Percentiles rank a stretch among this genome's conserved stretches.
Conservation (phyloP, 2,888 invertebrate species). For the Acleris emargana region DNA sequence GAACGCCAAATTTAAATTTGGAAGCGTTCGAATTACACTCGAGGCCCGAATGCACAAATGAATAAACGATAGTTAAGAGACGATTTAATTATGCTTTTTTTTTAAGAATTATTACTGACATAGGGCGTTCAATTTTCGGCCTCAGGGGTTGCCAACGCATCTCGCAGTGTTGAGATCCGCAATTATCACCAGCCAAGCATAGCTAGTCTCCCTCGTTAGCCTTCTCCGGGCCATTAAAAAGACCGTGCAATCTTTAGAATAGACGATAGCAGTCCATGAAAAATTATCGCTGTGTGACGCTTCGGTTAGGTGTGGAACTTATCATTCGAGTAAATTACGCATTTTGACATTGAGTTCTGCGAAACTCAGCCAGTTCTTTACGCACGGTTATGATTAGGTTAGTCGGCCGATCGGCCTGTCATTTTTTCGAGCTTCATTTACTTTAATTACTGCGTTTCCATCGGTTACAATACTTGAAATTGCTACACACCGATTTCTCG, state of each 20-base stretch:
- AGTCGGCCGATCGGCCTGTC: neutral
- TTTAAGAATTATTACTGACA: neutral
- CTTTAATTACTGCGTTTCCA: slow-evolving; percentile 29
- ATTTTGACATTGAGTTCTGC: too few relatives aligned
- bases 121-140: too few relatives aligned
- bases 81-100: neutral
- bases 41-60: slow-evolving; percentile 2
- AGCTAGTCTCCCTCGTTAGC: too few relatives aligned
- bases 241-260: too few relatives aligned
- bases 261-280: too few relatives aligned
- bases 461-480: slow-evolving; percentile 33
- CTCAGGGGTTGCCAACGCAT: too few relatives aligned
- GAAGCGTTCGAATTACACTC: neutral
- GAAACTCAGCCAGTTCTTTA: neutral
- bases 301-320: too few relatives aligned
- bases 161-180: too few relatives aligned
- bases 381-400: slow-evolving; percentile 3
- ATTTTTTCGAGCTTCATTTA: slow-evolving; percentile 18
- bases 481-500: slow-evolving; percentile 66
- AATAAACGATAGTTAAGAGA: slow-evolving; percentile 6
- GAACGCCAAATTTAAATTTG: slow-evolving; percentile 4
- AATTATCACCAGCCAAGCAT: too few relatives aligned
- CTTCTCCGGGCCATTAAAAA: too few relatives aligned
- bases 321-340: too few relatives aligned
- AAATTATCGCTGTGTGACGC: too few relatives aligned